Evolutionary conservation across 2,113 vertebrate species (phyloP), one percentile per base, ranked within the genome.

Genomic region (Tapirus terrestris): DNA sequence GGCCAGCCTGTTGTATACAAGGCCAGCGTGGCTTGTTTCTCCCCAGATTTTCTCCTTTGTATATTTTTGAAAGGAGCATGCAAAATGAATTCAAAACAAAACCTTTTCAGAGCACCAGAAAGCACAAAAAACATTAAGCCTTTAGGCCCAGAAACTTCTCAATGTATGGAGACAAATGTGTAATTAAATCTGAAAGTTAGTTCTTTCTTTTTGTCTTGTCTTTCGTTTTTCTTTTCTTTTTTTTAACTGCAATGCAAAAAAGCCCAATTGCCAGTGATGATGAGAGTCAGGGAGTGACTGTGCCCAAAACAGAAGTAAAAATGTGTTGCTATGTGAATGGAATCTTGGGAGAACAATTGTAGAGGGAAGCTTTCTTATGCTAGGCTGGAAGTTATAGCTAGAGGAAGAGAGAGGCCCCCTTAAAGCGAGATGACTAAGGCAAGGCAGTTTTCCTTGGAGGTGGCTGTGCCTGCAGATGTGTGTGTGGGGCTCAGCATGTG

Each of bases 161-260:
- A 77, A 48, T 95, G 45, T 97, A 53, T 76, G 79, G 77, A 93
- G 97, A 97, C 85, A 98, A 97, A 97, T 81, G 31, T 96, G 76
- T 98, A 98, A 97, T 97, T 98, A 97, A 97, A 97, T 96, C 70
- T 96, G 95, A 58, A 90, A 96, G 63, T 79, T 88, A 2, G 91
- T 97, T 89, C 56, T 92, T 89, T 91, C 51, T 58, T 91, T 81
- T 82, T 25, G 17, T 88, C 17, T 89, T 79, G 25, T 86, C 3
- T 61, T 39, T 72, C 23, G 29, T 31, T 18, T 67, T 77, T 10
- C 6, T 8, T 48, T 48, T 80, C n/a, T 27, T 48, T 76, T 63
- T 58, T 36, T 56, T 51, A 81, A 84, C 31, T 68, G 43, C 61
- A 72, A 89, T 91, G 80, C 70, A 80, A 86, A 84, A 79, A 92